These are phyloP conservation scores for Leucophenga varia DNA, from an alignment of 1,140 invertebrate species.

Conservation along the genomic window DNA sequence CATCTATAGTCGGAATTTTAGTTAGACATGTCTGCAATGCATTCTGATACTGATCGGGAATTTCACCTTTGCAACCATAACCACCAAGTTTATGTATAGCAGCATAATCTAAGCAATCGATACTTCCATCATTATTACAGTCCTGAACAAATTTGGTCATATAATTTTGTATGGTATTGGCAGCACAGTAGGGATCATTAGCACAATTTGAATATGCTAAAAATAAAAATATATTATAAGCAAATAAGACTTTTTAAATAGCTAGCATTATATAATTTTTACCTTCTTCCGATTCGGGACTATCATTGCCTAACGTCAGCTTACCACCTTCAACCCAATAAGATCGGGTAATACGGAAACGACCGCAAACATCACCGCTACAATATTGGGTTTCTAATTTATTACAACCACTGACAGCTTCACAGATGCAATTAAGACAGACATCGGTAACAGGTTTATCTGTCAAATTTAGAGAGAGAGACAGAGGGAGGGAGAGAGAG, in stretches of 20 bases:
- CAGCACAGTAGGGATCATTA: slow-evolving; percentile 71
- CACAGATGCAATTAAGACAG: slow-evolving; percentile 83
- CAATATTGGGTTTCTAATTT: too few relatives aligned
- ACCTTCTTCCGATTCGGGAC: slow-evolving; percentile 49
- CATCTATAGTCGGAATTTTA: too few relatives aligned
- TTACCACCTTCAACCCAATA: slow-evolving; percentile 87
- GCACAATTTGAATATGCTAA: slow-evolving; percentile 70
- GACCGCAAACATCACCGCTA: slow-evolving; percentile 72
- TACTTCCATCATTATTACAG: slow-evolving; percentile 71
- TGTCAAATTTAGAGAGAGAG: too few relatives aligned
- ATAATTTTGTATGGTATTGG: slow-evolving; percentile 68
- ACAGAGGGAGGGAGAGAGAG: too few relatives aligned
- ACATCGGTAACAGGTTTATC: slow-evolving; percentile 65
- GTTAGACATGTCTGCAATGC: too few relatives aligned
- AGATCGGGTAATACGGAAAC: slow-evolving; percentile 82
- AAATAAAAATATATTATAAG: slow-evolving; percentile 30
- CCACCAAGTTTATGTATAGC: slow-evolving; percentile 74
- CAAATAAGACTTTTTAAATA: background rate
- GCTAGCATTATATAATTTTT: slow-evolving; percentile 30
- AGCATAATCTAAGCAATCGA: slow-evolving; percentile 78
- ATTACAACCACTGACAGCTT: slow-evolving; percentile 74
- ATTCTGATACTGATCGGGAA: too few relatives aligned
- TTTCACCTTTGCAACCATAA: slow-evolving; percentile 64
- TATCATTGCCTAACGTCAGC: slow-evolving; percentile 66
- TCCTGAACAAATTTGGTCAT: slow-evolving; percentile 75